These are phyloP conservation scores for Spatulosminthurus flaviceps DNA, from an alignment of 2,888 invertebrate species.

Conservation along the genomic window DNA sequence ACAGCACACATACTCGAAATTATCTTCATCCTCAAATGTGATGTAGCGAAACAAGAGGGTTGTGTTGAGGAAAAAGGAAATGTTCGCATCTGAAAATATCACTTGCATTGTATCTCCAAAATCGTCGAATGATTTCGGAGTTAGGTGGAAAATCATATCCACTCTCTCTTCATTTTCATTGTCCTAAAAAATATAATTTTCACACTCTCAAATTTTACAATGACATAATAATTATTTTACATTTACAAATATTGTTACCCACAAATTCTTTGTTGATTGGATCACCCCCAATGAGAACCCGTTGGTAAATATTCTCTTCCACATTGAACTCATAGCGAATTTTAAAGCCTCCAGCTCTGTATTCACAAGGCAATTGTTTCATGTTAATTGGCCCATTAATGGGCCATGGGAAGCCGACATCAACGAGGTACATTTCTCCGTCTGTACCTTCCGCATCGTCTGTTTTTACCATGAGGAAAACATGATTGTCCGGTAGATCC, in stretches of 20 bases:
- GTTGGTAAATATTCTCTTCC: neutral
- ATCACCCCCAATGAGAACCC: neutral
- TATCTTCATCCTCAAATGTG: neutral
- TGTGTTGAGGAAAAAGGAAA: slow-evolving; percentile 1
- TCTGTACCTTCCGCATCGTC: neutral
- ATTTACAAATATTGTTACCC: neutral
- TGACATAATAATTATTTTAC: too few relatives aligned
- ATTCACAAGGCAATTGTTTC: neutral
- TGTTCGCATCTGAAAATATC: neutral
- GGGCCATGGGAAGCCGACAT: neutral
- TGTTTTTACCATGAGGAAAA: neutral
- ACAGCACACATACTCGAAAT: neutral
- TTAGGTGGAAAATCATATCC: neutral
- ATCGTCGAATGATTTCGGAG: neutral
- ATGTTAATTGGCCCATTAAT: neutral
- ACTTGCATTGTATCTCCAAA: neutral
- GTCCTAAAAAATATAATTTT: neutral
- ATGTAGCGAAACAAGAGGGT: neutral
- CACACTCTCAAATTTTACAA: too few relatives aligned
- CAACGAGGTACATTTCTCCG: neutral
- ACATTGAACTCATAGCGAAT: neutral
- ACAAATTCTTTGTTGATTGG: neutral
- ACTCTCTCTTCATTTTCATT: neutral
- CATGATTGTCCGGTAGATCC: neutral
- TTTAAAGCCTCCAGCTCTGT: neutral